Percentiles rank a stretch among this genome's conserved stretches.
Conservation (phyloP, 2,888 invertebrate species). For the Agriopis aurantiaria region DNA sequence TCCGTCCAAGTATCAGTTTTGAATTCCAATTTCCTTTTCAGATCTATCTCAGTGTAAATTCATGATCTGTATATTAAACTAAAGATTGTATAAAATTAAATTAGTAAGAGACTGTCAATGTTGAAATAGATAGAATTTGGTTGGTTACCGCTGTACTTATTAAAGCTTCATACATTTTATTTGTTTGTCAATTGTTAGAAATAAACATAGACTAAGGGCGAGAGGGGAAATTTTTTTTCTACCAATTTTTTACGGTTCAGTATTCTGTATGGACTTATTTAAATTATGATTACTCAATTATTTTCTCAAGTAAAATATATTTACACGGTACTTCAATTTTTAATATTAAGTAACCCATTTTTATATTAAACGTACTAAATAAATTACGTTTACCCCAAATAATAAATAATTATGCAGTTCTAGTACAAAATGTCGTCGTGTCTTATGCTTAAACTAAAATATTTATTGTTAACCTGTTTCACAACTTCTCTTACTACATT, state of each 20-base stretch:
- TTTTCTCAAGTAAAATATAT: conserved; percentile 8
- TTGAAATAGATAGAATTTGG: conserved; percentile 65
- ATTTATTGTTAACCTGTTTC: conserved; percentile 31
- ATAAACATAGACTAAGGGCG: conserved; percentile 57
- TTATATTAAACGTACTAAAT: neutral
- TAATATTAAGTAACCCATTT: neutral
- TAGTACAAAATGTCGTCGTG: conserved; percentile 76
- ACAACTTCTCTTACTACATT: conserved; percentile 16
- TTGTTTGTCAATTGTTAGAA: conserved; percentile 74
- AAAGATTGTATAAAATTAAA: conserved; percentile 73
- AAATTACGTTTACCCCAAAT: neutral
- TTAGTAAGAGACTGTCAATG: conserved; percentile 76
- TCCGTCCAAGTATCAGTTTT: conserved; percentile 79
- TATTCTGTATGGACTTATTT: neutral
- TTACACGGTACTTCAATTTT: conserved; percentile 29
- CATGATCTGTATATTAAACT: conserved; percentile 65
- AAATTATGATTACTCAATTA: neutral
- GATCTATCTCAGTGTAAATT: conserved; percentile 66
- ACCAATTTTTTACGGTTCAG: conserved; percentile 40
- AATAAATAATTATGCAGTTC: conserved; percentile 56
- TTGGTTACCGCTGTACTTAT: conserved; percentile 74
- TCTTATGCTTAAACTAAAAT: conserved; percentile 61
- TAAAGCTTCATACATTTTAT: conserved; percentile 66
- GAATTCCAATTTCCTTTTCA: conserved; percentile 49
- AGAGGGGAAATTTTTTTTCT: conserved; percentile 31